Evolutionary conservation across 2,113 vertebrate genomes (phyloP), one percentile per base, ranked within the genome.

Genomic region (Bucco capensis): DNA sequence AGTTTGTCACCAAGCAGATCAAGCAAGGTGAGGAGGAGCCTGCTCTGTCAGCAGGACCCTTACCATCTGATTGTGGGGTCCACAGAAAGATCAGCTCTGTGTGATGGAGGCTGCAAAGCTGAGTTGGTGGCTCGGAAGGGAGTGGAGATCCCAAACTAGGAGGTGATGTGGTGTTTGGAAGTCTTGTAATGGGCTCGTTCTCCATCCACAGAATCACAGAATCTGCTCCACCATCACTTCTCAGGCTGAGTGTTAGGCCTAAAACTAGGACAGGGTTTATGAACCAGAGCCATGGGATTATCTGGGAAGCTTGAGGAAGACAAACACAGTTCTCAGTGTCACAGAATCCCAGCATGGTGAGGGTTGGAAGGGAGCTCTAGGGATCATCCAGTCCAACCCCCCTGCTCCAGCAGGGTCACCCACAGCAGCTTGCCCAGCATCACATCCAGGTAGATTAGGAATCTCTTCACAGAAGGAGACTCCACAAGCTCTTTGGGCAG

Each of bases 1-100:
- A 99, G 97, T 99, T 99, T 37, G 97, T 99, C 95, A 97, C 98
- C 54, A 98, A 97, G 95, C 98, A 98, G 95, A 90, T 99, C 92
- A 99, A 99, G 71, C 98, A 97, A 96, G 98, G 98, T 98, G 82
- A 94, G 82, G 46, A 47, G 54, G 37, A 72, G 44, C 77, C 35
- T 1, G 1, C 23, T 58, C 31, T 30, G 65, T 10, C 27, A 44
- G 5, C 64, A 80, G 40, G 58, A 25, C 22, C 46, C 42, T 80
- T 86, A 28, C 37, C 8, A 0, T 35, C 35, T 6, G 1, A 3
- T 50, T 33, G 5, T 6, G 27, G 30, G 61, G 5, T 22, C 53
- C 12, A 1, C 2, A 19, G 35, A 12, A 31, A 38, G 16, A 21
- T 40, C 46, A 10, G 5, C 5, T 53, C 35, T 17, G 2, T 42